Conservation (phyloP, 2,888 invertebrate species). For the Leptinotarsa haldemani region DNA sequence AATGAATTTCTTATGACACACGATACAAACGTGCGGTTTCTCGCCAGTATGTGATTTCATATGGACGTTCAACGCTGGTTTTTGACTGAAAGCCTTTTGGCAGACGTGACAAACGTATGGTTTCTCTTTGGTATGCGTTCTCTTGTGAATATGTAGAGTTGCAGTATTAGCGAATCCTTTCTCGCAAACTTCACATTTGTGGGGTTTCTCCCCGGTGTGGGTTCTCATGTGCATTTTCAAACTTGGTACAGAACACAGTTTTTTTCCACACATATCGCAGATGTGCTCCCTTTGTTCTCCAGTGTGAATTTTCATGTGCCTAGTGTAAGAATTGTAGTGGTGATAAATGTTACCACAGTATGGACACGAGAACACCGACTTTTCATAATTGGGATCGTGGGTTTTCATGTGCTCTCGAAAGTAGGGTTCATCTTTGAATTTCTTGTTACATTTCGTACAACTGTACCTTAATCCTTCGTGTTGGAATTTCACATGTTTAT, state of each 20-base stretch:
- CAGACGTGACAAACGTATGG: slow-evolving; percentile 56
- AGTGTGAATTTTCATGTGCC: slow-evolving; percentile 34
- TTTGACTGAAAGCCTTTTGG: slow-evolving; percentile 68
- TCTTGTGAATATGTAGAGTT: slow-evolving; percentile 61
- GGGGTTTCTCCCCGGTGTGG: slow-evolving; percentile 58
- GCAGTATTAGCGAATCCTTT: slow-evolving; percentile 48
- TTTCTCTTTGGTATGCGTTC: slow-evolving; percentile 68
- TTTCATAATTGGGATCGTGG: slow-evolving; percentile 43
- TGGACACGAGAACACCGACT: slow-evolving; percentile 32
- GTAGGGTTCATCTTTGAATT: slow-evolving; percentile 41
- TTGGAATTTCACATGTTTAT: slow-evolving; percentile 23
- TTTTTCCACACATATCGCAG: slow-evolving; percentile 54
- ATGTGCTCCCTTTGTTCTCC: slow-evolving; percentile 31
- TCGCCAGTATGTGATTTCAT: slow-evolving; percentile 47
- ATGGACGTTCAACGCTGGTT: slow-evolving; percentile 64
- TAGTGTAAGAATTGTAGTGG: slow-evolving; percentile 19
- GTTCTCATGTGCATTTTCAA: slow-evolving; percentile 51
- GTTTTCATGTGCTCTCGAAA: slow-evolving; percentile 43
- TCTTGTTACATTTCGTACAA: slow-evolving; percentile 41
- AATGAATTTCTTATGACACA: slow-evolving; percentile 51
- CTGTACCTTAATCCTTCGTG: slow-evolving; percentile 25
- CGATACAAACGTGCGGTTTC: slow-evolving; percentile 61
- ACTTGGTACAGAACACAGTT: slow-evolving; percentile 43
- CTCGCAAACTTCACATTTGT: slow-evolving; percentile 45
- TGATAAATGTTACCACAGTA: slow-evolving; percentile 30